Evolutionary conservation across 2,113 vertebrate species (phyloP).

Genomic region (Onychorhynchus coronatus): DNA sequence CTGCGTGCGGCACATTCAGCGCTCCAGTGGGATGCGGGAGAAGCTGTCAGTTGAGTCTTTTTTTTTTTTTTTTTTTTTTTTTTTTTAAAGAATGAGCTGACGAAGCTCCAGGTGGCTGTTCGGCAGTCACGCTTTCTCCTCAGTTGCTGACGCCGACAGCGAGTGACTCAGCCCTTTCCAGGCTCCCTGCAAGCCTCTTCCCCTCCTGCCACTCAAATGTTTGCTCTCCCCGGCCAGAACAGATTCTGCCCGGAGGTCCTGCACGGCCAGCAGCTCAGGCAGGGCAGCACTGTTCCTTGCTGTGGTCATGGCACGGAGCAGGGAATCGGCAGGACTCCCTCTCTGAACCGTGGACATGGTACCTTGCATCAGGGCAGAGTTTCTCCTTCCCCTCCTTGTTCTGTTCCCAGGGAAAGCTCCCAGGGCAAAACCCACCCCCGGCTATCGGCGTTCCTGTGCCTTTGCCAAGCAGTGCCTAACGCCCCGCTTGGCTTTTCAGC

Average conservation of each 20-base stretch:
- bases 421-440: background rate
- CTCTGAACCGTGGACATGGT: background rate
- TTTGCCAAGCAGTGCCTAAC: background rate
- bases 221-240: background rate
- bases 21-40: background rate
- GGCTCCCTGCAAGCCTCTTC: background rate
- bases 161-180: slow-evolving; percentile 32
- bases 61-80: background rate
- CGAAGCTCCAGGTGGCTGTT: slow-evolving; percentile 26
- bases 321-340: background rate
- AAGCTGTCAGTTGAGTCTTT: background rate
- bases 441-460: accelerated
- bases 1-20: background rate
- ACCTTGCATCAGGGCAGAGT: background rate
- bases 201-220: background rate
- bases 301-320: accelerated
- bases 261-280: accelerated
- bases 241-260: background rate
- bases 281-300: background rate
- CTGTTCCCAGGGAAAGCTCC: background rate
- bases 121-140: background rate
- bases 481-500: background rate
- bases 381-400: background rate
- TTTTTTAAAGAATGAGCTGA: background rate
- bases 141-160: background rate